Evolutionary conservation across 2,797 vertebrate genomes (phyloP).

Genomic region (Rhinophrynus dorsalis): DNA sequence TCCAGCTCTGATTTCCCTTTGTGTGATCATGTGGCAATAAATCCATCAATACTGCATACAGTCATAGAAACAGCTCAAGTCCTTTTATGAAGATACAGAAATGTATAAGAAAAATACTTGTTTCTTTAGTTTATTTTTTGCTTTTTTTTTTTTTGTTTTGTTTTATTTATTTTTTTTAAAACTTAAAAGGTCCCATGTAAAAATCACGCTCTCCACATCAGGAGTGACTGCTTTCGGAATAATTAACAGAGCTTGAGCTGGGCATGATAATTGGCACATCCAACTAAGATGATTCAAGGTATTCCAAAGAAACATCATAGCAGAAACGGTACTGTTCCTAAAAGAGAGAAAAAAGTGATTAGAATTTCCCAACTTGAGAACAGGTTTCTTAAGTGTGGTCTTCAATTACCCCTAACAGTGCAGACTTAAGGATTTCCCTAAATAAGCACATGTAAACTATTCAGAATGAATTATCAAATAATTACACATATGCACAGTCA

Average conservation of each 20-base stretch:
- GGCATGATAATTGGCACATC: slow-evolving; percentile 43
- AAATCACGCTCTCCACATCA: slow-evolving; percentile 70
- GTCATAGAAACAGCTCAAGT: slow-evolving; percentile 73
- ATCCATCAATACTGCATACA: slow-evolving; percentile 71
- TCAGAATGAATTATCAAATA: too few species aligned
- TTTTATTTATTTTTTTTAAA: slow-evolving; percentile 68
- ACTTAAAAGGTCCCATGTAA: slow-evolving; percentile 68
- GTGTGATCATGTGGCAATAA: slow-evolving; percentile 63
- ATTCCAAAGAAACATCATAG: slow-evolving; percentile 93
- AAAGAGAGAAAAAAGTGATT: background rate
- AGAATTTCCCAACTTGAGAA: too few species aligned
- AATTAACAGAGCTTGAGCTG: slow-evolving; percentile 28
- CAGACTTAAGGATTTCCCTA: too few species aligned
- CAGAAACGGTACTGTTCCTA: slow-evolving; percentile 98
- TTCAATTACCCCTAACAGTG: too few species aligned
- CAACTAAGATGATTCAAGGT: slow-evolving; percentile 89
- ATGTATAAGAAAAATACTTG: slow-evolving; percentile 82
- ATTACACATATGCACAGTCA: too few species aligned
- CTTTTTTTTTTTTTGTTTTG: slow-evolving; percentile 61
- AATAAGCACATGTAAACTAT: too few species aligned
- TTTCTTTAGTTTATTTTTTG: too few species aligned
- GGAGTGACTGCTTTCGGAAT: slow-evolving; percentile 4
- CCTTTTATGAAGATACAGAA: slow-evolving; percentile 77
- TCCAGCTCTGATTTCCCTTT: slow-evolving; percentile 59
- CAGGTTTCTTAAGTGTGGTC: too few species aligned